Evolutionary conservation across 2,113 vertebrate genomes (phyloP), one percentile per base, ranked within the genome.

Genomic region (Chaetodon trifascialis): DNA sequence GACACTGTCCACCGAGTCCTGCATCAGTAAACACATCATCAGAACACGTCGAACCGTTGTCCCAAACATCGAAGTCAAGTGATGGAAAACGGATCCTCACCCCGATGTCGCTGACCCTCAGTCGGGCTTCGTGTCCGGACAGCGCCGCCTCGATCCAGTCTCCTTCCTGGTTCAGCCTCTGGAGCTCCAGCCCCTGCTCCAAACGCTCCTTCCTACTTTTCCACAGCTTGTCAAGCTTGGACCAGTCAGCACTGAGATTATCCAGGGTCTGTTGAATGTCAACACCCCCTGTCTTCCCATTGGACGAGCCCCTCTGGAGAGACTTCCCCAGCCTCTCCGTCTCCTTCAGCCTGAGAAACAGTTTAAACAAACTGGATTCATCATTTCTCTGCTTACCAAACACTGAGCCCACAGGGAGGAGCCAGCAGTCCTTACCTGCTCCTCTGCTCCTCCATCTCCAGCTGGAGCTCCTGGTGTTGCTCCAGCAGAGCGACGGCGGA

Each of bases 1-100:
- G 62, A 96, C 94, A 16, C 94, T 93, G 83, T 95, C 95, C 60
- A 96, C 83, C 0, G 96, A 95, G 79, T 97, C 97, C 97, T 98
- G 83, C 8, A 34, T 4, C 46, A 11, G 1, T 10, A 14, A 34
- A 60, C 59, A 63, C 40, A 59, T 30, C 30, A 30, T 30, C 30
- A 30, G 30, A 30, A 30, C 8, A 38, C 0, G 23, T 15, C 17
- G 12, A 10, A 14, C 38, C 34, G 11, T 14, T 7, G 6, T 7
- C 16, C 11, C 54, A 58, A 58, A 59, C 25, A 59, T 58, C 56
- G 51, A 9, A 11, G 52, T 7, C 2, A 6, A 55, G 8, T 14
- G 38, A 40, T 7, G 38, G 47, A 51, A 54, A 51, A 47, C 55
- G 16, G 11, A 14, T 54, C 49, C 92, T 58, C 94, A 97, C 97